Conservation (phyloP, 2,888 invertebrate genomes). For the Ramazzottius varieornatus region DNA sequence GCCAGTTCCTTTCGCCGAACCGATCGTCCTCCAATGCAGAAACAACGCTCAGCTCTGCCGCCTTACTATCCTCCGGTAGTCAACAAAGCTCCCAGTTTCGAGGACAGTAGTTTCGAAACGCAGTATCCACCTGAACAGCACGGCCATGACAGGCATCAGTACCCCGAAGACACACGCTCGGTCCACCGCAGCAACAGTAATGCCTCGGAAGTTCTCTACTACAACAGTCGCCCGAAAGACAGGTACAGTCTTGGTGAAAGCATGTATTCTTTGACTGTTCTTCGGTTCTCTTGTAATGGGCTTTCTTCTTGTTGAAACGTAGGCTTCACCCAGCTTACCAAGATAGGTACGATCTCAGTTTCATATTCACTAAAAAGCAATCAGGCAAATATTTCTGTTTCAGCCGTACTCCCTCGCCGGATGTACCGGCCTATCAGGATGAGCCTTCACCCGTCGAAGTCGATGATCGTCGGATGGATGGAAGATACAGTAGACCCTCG, state of each 20-base stretch:
- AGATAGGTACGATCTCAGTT: too few relatives aligned
- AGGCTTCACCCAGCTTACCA: too few relatives aligned
- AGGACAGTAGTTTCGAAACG: constrained; percentile 5
- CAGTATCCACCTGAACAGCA: constrained; percentile 16
- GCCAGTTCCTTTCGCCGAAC: constrained; percentile 40
- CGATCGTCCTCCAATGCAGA: constrained; percentile 6
- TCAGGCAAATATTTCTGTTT: too few relatives aligned
- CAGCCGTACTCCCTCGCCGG: too few relatives aligned
- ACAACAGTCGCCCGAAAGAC: constrained; percentile 50
- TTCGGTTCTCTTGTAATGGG: too few relatives aligned
- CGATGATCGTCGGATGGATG: too few relatives aligned
- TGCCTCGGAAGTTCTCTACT: constrained; percentile 36
- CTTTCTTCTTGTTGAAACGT: too few relatives aligned
- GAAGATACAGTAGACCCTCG: too few relatives aligned
- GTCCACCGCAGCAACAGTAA: constrained; percentile 17
- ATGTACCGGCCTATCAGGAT: too few relatives aligned
- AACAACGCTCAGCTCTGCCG: constrained; percentile 2
- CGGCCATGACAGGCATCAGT: constrained; percentile 30
- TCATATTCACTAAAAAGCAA: too few relatives aligned
- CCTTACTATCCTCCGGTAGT: not conserved
- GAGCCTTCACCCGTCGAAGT: too few relatives aligned
- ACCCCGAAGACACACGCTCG: constrained; percentile 5
- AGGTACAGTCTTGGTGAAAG: constrained; percentile 25
- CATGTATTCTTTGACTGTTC: not conserved
- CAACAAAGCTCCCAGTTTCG: constrained; percentile 8